Conservation (phyloP, 2,113 vertebrate genomes). For the Cyanoderma ruficeps region DNA sequence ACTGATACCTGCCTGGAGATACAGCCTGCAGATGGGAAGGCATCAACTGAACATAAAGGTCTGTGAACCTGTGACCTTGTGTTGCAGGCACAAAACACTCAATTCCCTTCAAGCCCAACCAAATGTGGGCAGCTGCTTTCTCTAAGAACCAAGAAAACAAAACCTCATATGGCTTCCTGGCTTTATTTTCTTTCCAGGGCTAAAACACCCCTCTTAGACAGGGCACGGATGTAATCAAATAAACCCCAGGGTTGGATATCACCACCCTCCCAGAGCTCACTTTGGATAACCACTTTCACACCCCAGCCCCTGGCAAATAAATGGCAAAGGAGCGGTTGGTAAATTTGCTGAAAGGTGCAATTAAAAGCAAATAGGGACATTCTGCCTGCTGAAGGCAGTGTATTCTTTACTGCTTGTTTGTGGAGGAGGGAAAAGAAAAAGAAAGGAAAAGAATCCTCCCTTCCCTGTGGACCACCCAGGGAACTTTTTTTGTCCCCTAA, state of each 20-base stretch:
- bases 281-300: not conserved
- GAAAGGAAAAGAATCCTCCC: conserved; percentile 12
- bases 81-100: not conserved
- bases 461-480: conserved; percentile 72
- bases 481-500: conserved; percentile 65
- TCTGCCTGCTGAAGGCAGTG: not conserved
- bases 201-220: not conserved
- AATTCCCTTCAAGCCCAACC: not conserved
- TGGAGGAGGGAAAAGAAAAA: not conserved
- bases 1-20: not conserved
- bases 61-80: not conserved
- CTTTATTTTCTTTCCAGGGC: not conserved
- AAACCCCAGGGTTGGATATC: not conserved
- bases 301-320: not conserved
- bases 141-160: not conserved
- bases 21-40: rapidly evolving
- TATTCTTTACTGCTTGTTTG: conserved; percentile 44
- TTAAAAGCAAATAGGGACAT: not conserved
- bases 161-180: not conserved
- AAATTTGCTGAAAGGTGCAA: conserved; percentile 10
- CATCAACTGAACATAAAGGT: not conserved
- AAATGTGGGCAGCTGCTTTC: not conserved
- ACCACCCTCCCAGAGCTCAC: not conserved
- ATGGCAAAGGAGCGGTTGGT: not conserved
- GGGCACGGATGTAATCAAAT: not conserved